These are phyloP conservation scores for Hydriomena furcata DNA, from an alignment of 2,888 invertebrate genomes.

Conservation along the genomic window DNA sequence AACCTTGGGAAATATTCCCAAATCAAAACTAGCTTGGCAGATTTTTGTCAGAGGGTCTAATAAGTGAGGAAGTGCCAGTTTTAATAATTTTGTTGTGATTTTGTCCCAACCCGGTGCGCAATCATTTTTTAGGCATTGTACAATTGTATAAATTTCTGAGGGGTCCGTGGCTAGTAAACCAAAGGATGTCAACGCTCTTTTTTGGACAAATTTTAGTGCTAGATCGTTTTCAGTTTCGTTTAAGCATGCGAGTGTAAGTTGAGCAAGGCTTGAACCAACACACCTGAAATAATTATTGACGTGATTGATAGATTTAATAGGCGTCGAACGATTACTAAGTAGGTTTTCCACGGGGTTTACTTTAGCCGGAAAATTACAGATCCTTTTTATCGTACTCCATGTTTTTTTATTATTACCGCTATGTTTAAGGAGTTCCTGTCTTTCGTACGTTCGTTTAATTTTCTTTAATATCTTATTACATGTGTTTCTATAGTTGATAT, in stretches of 20 bases:
- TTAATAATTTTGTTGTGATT: too few species aligned
- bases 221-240: not conserved
- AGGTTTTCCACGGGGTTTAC: slow-evolving; percentile 4
- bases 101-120: too few species aligned
- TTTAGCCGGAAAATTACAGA: slow-evolving; percentile 5
- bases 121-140: not conserved
- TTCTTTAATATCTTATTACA: not conserved
- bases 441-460: too few species aligned
- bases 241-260: not conserved
- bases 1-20: too few species aligned
- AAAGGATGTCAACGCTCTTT: not conserved
- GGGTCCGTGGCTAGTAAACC: not conserved
- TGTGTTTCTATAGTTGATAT: slow-evolving; percentile 5
- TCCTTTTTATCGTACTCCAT: slow-evolving; percentile 4
- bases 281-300: not conserved
- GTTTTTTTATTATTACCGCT: not conserved
- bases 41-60: too few species aligned
- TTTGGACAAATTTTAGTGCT: not conserved
- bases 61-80: too few species aligned
- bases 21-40: too few species aligned
- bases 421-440: not conserved
- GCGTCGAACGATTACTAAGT: not conserved
- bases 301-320: not conserved
- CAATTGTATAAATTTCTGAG: not conserved
- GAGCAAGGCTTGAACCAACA: not conserved